Conservation (phyloP, 2,888 invertebrate species). For the Prosapia bicincta region DNA sequence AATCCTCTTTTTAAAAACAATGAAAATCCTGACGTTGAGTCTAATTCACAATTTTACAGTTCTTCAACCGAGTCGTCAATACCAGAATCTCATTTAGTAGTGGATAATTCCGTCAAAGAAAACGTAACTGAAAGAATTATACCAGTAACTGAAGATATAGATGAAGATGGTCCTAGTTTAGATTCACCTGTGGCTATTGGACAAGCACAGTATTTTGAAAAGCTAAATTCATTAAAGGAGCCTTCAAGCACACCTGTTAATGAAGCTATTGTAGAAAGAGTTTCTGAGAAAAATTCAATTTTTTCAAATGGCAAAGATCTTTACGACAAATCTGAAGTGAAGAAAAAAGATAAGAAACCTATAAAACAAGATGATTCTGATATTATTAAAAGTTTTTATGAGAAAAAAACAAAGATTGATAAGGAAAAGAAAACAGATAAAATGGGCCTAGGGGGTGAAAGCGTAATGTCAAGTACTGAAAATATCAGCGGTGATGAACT, state of each 20-base stretch:
- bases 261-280: background rate
- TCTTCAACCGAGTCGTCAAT: background rate
- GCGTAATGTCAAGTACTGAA: conserved; percentile 24
- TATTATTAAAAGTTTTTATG: conserved; percentile 17
- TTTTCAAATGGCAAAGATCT: conserved; percentile 16
- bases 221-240: background rate
- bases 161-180: background rate
- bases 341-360: conserved; percentile 33
- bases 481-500: background rate
- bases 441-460: background rate
- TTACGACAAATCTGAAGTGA: conserved; percentile 22
- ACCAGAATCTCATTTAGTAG: background rate
- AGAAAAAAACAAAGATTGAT: conserved; percentile 31
- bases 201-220: background rate
- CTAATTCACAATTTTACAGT: background rate
- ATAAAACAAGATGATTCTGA: conserved; percentile 29
- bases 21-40: background rate
- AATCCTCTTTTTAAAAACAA: conserved; percentile 11
- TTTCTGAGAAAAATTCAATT: background rate
- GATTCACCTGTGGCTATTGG: background rate
- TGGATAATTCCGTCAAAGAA: conserved; percentile 18
- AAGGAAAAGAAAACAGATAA: conserved; percentile 24
- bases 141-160: background rate
- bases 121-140: background rate
- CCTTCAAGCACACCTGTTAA: background rate